These are phyloP conservation scores for Pangasius djambal DNA, from an alignment of 2,797 vertebrate species.

Conservation along the genomic window DNA sequence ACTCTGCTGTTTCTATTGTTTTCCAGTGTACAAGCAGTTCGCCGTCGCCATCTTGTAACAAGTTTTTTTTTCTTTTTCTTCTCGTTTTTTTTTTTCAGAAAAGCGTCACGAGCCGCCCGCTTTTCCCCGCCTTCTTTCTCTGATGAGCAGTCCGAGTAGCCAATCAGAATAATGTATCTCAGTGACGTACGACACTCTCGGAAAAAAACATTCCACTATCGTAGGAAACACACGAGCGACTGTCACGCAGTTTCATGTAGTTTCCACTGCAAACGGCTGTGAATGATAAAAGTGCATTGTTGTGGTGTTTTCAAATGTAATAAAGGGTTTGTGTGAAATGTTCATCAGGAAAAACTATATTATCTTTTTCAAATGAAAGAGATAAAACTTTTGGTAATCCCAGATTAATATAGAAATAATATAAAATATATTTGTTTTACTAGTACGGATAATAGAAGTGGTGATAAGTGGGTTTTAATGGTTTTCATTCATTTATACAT, in stretches of 20 bases:
- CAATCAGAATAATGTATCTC: conserved; percentile 34
- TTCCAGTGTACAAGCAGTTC: conserved; percentile 73
- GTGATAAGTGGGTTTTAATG: background rate
- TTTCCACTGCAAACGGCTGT: background rate
- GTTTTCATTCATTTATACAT: background rate
- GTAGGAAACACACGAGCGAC: conserved; percentile 14
- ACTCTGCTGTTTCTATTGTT: conserved; percentile 77
- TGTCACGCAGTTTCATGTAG: conserved; percentile 7
- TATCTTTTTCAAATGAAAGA: background rate
- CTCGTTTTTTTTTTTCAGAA: conserved; percentile 61
- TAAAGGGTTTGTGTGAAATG: background rate
- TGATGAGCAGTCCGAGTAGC: conserved; percentile 32
- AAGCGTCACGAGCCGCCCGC: conserved; percentile 53
- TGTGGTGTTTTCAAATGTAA: background rate
- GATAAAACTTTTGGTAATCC: background rate
- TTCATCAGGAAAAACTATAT: background rate
- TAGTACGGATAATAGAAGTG: background rate
- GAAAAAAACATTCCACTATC: conserved; percentile 31
- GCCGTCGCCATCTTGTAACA: conserved; percentile 81
- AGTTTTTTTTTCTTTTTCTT: conserved; percentile 62
- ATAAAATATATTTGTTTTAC: background rate
- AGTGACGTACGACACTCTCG: background rate
- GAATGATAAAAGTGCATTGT: background rate
- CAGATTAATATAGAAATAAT: background rate
- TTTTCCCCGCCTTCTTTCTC: conserved; percentile 47